These are phyloP conservation scores for Tenualosa ilisha DNA, from an alignment of 2,797 vertebrate genomes.

Conservation along the genomic window DNA sequence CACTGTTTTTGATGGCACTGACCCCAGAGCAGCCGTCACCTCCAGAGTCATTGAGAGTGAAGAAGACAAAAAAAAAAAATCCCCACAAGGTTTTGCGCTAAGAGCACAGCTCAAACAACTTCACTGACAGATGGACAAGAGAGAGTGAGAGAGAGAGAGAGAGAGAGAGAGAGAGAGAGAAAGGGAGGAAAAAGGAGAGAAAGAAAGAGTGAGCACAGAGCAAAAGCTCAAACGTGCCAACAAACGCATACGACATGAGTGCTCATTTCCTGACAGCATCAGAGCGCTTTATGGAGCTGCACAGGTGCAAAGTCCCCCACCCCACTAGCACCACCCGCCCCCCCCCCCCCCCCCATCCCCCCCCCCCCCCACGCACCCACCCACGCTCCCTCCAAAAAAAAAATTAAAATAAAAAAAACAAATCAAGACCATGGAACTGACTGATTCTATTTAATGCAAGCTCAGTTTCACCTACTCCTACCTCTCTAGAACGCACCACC, in stretches of 20 bases:
- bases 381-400: background rate
- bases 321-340: background rate
- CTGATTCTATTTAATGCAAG: background rate
- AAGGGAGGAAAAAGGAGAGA: background rate
- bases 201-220: conserved; percentile 21
- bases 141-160: conserved; percentile 2
- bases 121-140: background rate
- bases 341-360: background rate
- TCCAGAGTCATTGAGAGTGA: no score
- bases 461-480: background rate
- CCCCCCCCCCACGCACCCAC: background rate
- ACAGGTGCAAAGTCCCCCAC: background rate
- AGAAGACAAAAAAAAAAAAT: no score
- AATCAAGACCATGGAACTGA: background rate
- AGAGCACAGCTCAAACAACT: background rate
- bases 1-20: background rate
- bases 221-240: conserved; percentile 16
- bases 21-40: background rate
- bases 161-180: background rate
- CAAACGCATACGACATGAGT: conserved; percentile 34
- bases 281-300: conserved; percentile 31
- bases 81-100: no score
- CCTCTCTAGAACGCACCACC: background rate
- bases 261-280: conserved; percentile 55
- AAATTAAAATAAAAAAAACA: background rate